These are phyloP conservation scores for Crenuchus spilurus DNA, from an alignment of 2,797 vertebrate species.

Conservation along the genomic window DNA sequence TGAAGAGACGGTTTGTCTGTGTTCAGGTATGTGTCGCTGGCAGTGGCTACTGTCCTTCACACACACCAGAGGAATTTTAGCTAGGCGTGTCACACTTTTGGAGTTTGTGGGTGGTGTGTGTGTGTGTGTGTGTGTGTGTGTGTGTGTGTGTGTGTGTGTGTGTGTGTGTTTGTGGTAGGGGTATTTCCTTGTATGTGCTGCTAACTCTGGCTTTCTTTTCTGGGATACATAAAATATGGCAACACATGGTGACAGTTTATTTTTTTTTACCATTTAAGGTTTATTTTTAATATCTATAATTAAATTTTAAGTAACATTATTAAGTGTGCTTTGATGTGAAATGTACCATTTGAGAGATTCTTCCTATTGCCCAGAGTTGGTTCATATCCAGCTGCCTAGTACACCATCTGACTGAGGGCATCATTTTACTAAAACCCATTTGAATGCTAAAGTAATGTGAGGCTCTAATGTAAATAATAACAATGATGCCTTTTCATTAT, in stretches of 20 bases:
- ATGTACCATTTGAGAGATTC: no score
- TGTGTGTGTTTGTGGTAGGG: slow-evolving; percentile 54
- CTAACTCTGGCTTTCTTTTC: not conserved
- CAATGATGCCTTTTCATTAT: no score
- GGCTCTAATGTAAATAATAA: no score
- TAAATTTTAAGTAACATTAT: no score
- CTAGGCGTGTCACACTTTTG: slow-evolving; percentile 69
- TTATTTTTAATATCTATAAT: no score
- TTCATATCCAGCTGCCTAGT: no score
- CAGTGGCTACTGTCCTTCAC: slow-evolving; percentile 62
- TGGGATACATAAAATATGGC: not conserved
- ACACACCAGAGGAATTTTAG: slow-evolving; percentile 75
- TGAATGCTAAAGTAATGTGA: no score
- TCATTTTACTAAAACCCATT: no score
- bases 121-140: slow-evolving; percentile 55
- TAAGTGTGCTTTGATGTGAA: no score
- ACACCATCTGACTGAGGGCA: no score
- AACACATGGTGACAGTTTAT: not conserved
- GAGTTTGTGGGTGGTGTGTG: slow-evolving; percentile 53
- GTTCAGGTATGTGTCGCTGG: slow-evolving; percentile 58
- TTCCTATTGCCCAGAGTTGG: no score
- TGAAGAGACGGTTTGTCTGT: slow-evolving; percentile 57
- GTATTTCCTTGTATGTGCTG: slow-evolving; percentile 15
- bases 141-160: slow-evolving; percentile 48
- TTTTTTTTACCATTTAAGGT: no score